Evolutionary conservation across 2,888 invertebrate species (phyloP), one percentile per base, ranked within the genome.

Genomic region (Rhingia campestris): DNA sequence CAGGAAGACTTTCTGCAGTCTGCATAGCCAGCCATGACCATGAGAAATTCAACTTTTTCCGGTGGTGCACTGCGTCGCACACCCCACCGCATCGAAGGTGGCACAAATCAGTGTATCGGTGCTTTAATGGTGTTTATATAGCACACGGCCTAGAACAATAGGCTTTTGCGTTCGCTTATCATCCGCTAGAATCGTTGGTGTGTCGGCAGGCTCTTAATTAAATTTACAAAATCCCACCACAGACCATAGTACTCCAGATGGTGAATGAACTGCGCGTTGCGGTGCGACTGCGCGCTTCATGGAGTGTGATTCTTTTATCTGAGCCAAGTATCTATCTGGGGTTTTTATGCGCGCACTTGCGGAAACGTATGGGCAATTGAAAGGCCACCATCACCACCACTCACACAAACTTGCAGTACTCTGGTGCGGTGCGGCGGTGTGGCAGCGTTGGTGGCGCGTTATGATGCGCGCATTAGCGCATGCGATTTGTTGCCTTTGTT

Each of bases 401-500:
- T 33, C 43, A 12, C 35, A 32, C 6, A 59, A 6, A 59, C 37
- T 37, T 6, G 14, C 37, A 0, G 12, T 6, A 6, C 37, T 9
- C 22, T 6, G 9, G 56, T 12, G 22, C 39, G 22, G 22, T 22
- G 9, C 22, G 14, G 9, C 3, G 30, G n/a, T 3, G 47, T 10
- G 0, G 39, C 76, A 14, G 53, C 56, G 82, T 79, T 79, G 82
- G 79, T 80, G 82, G 84, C 74, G 84, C 84, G 74, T 84, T 84
- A 84, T 84, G 80, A 84, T 80, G 84, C 80, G 80, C 84, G 74
- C 80, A 84, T 84, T 80, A 84, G 80, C 75, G 74, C 84, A 80
- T 80, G 80, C 84, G 74, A 84, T 84, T 80, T 75, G 84, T 80
- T 80, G 84, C 80, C 80, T 84, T 84, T 84, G 84, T 84, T 84